Base-by-base conservation (phyloP, 1,140 invertebrate species). In the Heliconius eleuchia region DNA sequence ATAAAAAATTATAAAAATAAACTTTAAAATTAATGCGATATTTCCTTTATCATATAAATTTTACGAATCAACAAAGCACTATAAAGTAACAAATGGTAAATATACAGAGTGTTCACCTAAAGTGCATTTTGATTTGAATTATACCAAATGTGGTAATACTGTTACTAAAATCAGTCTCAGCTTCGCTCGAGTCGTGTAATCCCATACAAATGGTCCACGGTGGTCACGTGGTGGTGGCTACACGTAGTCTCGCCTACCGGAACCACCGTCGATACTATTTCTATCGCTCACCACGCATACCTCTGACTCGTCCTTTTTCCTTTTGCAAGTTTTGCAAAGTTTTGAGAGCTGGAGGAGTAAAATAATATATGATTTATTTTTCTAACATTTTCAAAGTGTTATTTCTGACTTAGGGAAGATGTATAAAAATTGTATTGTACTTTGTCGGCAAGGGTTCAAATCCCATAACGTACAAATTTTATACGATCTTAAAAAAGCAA, bases 241-340 rank as follows among this genome's bases (percentile, higher is more conserved):
- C 76, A 94, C 92, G 81, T 88, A 92, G 86, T 92, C 92, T 76
- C 92, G 87, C 50, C 89, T 81, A 9, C 91, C 91, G 50, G 85
- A 76, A 6, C 89, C 85, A 57, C 83, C 83, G 70, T 89, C 87
- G 74, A 92, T 89, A 81, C 88, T 92, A 76, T 91, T 92, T 71
- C 89, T 87, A 85, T 93, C 91, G 91, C 91, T 94, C 79, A 93
- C 92, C 4, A 92, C 91, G 18, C 88, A 92, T 42, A 91, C 86
- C 84, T 94, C 91, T 37, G 91, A 93, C 13, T 89, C 89, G 83
- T 92, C 83, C 57, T 79, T 90, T 91, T 89, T 93, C 78, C 91
- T 88, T 86, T 86, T 85, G 77, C 92, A 94, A 16, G 76, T 71
- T 71, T 78, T 82, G 85, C 89, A 94, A 46, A 94, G 66, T 81